Conservation (phyloP, 1,140 invertebrate genomes). For the Brachionus asplanchnoidis region DNA sequence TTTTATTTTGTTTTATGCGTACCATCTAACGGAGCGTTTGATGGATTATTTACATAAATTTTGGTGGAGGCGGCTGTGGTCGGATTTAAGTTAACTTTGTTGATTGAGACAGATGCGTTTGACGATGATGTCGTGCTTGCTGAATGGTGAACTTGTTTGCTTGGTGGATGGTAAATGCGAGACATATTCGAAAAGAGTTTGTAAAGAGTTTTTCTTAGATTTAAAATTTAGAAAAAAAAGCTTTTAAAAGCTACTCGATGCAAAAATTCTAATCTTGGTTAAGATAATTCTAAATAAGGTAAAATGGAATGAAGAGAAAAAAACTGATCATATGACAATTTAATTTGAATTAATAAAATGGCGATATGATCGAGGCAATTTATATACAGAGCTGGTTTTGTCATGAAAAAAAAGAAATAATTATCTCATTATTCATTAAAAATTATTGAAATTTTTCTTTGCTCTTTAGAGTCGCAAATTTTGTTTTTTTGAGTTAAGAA, state of each 20-base stretch:
- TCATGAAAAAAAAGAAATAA: not conserved
- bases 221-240: not conserved
- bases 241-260: not conserved
- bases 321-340: not conserved
- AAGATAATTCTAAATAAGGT: not conserved
- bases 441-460: conserved; percentile 21
- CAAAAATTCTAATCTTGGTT: not conserved
- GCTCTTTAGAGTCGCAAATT: not conserved
- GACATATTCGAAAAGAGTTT: not conserved
- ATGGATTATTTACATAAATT: conserved; percentile 36
- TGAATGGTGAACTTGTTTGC: not conserved
- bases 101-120: not conserved
- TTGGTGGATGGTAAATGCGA: conserved; percentile 19
- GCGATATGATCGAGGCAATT: not conserved
- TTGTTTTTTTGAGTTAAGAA: not conserved
- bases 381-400: not conserved
- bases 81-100: conserved; percentile 24
- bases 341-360: conserved; percentile 15
- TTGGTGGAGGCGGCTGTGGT: conserved; percentile 1
- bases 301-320: not conserved
- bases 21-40: conserved; percentile 27
- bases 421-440: not conserved
- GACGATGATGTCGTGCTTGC: not conserved
- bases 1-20: not conserved
- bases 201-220: not conserved